Conservation (phyloP, 2,113 vertebrate species). For the Phasianus colchicus region DNA sequence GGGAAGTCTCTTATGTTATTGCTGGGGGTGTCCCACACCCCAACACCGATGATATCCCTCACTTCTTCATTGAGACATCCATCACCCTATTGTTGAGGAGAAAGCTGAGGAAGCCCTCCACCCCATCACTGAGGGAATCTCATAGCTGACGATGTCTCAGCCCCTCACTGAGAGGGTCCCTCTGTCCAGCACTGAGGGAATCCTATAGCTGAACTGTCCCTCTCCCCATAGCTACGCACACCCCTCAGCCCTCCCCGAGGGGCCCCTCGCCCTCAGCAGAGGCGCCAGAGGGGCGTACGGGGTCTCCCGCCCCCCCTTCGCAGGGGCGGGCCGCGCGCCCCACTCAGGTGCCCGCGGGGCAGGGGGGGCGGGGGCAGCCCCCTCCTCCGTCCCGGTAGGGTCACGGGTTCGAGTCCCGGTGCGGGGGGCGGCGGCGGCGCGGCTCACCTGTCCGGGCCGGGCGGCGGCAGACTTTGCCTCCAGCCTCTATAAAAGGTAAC, state of each 20-base stretch:
- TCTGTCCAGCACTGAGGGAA: background rate
- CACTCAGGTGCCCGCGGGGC: fast-evolving
- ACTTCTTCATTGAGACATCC: no score
- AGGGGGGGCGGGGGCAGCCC: background rate
- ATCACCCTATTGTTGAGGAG: no score
- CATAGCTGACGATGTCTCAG: background rate
- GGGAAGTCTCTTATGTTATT: fast-evolving
- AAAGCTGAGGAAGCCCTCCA: background rate
- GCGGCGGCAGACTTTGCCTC: conserved; percentile 56
- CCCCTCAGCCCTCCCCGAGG: background rate
- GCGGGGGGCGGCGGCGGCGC: background rate
- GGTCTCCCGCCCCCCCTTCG: fast-evolving
- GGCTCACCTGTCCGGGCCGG: conserved; percentile 13
- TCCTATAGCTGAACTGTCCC: background rate
- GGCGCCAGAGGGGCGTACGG: fast-evolving
- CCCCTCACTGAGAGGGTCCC: background rate
- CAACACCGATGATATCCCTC: background rate
- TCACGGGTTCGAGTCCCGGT: background rate
- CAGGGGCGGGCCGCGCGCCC: background rate
- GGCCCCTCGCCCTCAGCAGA: background rate
- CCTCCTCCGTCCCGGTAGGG: fast-evolving
- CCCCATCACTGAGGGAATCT: background rate
- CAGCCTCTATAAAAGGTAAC: conserved; percentile 67
- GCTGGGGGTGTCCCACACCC: background rate
- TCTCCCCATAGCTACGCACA: background rate